Evolutionary conservation across 2,797 vertebrate genomes (phyloP).

Genomic region (Trachurus trachurus): DNA sequence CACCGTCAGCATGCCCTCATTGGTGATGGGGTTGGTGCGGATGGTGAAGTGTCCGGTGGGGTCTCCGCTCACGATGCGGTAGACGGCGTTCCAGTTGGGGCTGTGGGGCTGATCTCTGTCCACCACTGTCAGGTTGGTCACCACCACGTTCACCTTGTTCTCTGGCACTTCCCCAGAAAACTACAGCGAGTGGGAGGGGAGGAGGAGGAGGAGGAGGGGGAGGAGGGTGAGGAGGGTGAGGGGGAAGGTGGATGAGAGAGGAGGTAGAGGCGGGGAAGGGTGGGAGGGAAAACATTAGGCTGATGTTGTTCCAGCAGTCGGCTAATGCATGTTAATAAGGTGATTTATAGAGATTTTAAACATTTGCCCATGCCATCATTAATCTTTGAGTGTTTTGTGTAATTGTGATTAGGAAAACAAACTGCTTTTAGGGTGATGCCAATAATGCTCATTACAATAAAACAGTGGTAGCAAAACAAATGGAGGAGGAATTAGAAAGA

Average conservation of each 20-base stretch:
- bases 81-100: conserved; percentile 97
- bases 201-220: too few species aligned
- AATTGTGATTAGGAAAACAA: conserved; percentile 69
- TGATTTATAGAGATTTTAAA: conserved; percentile 59
- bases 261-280: neutral
- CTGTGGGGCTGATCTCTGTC: conserved; percentile 97
- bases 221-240: too few species aligned
- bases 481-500: conserved; percentile 26
- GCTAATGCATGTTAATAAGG: conserved; percentile 53
- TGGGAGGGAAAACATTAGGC: conserved; percentile 36
- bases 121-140: conserved; percentile 95
- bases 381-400: conserved; percentile 47
- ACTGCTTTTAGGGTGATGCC: conserved; percentile 44
- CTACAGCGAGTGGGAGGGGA: conserved; percentile 75
- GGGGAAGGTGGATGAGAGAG: neutral
- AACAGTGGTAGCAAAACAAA: conserved; percentile 46
- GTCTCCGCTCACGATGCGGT: conserved; percentile 96
- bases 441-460: conserved; percentile 49
- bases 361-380: conserved; percentile 33
- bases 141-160: conserved; percentile 93
- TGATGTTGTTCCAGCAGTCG: conserved; percentile 16
- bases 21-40: conserved; percentile 94
- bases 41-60: conserved; percentile 93
- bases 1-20: conserved; percentile 96
- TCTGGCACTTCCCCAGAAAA: conserved; percentile 95